phyloP scores from a whole-genome alignment of 2,113 vertebrate species.

The Rhabdomys dilectus region DNA sequence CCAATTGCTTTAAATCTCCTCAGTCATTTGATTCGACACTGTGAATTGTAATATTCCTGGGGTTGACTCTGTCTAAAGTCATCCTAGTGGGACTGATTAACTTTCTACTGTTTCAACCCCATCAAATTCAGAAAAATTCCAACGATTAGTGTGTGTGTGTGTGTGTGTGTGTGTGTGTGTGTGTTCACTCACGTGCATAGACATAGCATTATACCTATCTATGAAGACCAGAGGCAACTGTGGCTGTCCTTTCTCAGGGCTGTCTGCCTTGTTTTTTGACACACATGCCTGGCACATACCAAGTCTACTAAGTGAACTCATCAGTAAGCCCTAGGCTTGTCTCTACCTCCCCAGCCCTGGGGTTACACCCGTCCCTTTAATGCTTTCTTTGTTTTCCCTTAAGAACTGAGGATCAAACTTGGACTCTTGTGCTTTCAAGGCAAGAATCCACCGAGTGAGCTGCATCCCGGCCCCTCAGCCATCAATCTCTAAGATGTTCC shows the following conservation, averaged over 20 bases:
- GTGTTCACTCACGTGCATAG: accelerated
- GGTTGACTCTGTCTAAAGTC: not conserved
- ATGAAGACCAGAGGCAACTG: not conserved
- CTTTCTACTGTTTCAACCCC: not conserved
- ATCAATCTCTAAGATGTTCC: not conserved
- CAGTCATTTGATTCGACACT: not conserved
- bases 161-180: not conserved
- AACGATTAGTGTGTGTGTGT: not conserved
- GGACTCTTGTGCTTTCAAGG: not conserved
- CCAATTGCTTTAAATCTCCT: not conserved
- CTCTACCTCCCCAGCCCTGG: not conserved
- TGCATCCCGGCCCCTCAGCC: not conserved
- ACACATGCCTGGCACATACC: not conserved
- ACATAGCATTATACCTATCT: not conserved
- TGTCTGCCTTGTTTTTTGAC: not conserved
- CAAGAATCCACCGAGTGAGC: not conserved
- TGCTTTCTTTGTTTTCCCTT: not conserved
- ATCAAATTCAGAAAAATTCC: not conserved
- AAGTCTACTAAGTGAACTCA: not conserved
- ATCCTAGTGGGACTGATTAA: not conserved
- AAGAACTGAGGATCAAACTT: not conserved
- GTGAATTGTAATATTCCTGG: not conserved
- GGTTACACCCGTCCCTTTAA: not conserved
- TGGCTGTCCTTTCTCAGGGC: not conserved
- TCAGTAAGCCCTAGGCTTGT: not conserved